A percentile compares a stretch with the other conserved stretches of the same genome.
phyloP scores from a whole-genome alignment of 2,888 invertebrate genomes.

The Chymomyza amoena region DNA sequence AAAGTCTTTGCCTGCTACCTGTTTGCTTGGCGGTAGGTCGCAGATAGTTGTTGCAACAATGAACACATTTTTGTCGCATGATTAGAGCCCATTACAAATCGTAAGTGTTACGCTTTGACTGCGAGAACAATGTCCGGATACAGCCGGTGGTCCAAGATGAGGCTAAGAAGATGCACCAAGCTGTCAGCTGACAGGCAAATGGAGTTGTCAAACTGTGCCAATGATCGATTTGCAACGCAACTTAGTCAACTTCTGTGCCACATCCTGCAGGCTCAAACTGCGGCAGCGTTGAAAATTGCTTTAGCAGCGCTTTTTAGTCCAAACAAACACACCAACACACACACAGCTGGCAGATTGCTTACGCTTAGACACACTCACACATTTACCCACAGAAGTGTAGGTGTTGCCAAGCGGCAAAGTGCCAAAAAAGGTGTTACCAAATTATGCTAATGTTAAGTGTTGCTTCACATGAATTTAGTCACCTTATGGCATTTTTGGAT shows the following conservation, averaged over 20 bases:
- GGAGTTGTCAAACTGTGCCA: conserved; percentile 71
- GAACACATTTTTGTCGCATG: conserved; percentile 55
- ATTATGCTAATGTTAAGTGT: conserved; percentile 64
- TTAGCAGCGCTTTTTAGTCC: conserved; percentile 65
- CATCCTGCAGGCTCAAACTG: conserved; percentile 15
- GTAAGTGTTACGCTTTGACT: conserved; percentile 66
- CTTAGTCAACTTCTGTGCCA: conserved; percentile 56
- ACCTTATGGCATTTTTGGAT: conserved; percentile 6
- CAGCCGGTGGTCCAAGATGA: conserved; percentile 37
- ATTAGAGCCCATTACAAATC: conserved; percentile 71
- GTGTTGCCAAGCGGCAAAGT: conserved; percentile 36
- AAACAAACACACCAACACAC: conserved; percentile 44
- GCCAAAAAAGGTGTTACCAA: conserved; percentile 63
- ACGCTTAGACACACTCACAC: conserved; percentile 31
- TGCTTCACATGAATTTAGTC: neutral
- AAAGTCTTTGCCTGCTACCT: conserved; percentile 47
- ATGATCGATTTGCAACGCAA: conserved; percentile 76
- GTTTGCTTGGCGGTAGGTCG: conserved; percentile 63
- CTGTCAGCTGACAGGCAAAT: conserved; percentile 41
- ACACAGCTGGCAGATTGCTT: neutral
- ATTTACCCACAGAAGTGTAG: conserved; percentile 20
- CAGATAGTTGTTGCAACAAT: conserved; percentile 15
- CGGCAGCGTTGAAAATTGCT: conserved; percentile 61
- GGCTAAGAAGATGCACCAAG: conserved; percentile 13
- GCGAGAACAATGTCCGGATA: conserved; percentile 18